A percentile compares a stretch with the other conserved stretches of the same genome.
Conservation (phyloP, 1,140 invertebrate genomes). For the Zaprionus inermis region DNA sequence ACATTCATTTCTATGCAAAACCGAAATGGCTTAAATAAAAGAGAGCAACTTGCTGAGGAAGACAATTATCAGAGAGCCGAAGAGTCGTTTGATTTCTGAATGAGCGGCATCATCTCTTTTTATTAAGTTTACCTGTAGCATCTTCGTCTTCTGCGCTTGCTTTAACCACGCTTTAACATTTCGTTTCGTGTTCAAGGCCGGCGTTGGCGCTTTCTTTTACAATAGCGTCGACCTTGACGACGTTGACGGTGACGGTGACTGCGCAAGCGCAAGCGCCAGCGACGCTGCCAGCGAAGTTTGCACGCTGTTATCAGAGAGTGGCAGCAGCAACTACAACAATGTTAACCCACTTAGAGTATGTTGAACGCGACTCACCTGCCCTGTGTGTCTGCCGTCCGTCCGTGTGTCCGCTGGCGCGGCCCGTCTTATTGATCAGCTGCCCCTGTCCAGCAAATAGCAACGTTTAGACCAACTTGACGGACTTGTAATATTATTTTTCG, state of each 20-base stretch:
- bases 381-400: not conserved
- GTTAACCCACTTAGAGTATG: slow-evolving; percentile 76
- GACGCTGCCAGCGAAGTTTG: slow-evolving; percentile 26
- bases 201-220: slow-evolving; percentile 79
- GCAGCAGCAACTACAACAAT: slow-evolving; percentile 9
- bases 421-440: slow-evolving; percentile 59
- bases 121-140: slow-evolving; percentile 2
- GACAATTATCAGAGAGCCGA: slow-evolving; percentile 19
- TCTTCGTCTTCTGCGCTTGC: slow-evolving; percentile 29
- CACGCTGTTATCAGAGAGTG: slow-evolving; percentile 68
- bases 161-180: slow-evolving; percentile 58
- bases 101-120: slow-evolving; percentile 15
- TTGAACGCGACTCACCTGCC: slow-evolving; percentile 59
- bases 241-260: not conserved
- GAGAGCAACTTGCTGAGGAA: not conserved
- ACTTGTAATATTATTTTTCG: slow-evolving; percentile 46
- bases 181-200: slow-evolving; percentile 76
- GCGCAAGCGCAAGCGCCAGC: slow-evolving; percentile 15
- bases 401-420: slow-evolving; percentile 7
- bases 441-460: slow-evolving; percentile 51
- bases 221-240: slow-evolving; percentile 76
- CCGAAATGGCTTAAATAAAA: not conserved
- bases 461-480: slow-evolving; percentile 47
- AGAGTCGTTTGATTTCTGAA: slow-evolving; percentile 35
- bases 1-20: slow-evolving; percentile 65